These are phyloP conservation scores for Neuroscelio doddi DNA, from an alignment of 2,888 invertebrate species.

Conservation along the genomic window DNA sequence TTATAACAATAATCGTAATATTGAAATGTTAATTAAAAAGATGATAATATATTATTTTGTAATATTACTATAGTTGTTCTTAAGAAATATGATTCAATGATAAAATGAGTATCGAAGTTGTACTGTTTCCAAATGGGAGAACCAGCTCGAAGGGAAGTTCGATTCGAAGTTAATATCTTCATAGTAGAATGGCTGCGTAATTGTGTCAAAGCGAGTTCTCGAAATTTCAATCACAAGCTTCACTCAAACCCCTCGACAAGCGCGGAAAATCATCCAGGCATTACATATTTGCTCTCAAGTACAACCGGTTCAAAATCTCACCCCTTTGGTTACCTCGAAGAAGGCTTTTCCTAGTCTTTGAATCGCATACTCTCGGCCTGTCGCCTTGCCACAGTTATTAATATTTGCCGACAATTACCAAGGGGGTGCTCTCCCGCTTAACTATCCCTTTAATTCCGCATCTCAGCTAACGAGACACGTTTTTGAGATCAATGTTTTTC, in stretches of 20 bases:
- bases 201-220: constrained; percentile 71
- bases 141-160: constrained; percentile 28
- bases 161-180: constrained; percentile 48
- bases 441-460: constrained; percentile 67
- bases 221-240: constrained; percentile 69
- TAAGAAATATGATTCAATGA: neutral
- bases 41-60: too few relatives aligned
- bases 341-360: constrained; percentile 60
- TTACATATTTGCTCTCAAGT: constrained; percentile 71
- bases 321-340: constrained; percentile 46
- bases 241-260: constrained; percentile 50
- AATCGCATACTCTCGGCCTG: constrained; percentile 54
- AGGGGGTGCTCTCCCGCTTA: constrained; percentile 49
- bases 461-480: constrained; percentile 62
- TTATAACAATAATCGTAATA: too few relatives aligned
- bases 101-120: constrained; percentile 22
- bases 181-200: constrained; percentile 62
- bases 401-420: constrained; percentile 72
- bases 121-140: constrained; percentile 18
- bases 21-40: too few relatives aligned
- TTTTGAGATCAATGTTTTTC: constrained; percentile 53
- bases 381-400: constrained; percentile 65
- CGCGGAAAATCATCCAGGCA: constrained; percentile 69
- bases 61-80: neutral
- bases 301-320: constrained; percentile 65